These are phyloP conservation scores for Hanleya hanleyi DNA, from an alignment of 2,888 invertebrate genomes.

Conservation along the genomic window DNA sequence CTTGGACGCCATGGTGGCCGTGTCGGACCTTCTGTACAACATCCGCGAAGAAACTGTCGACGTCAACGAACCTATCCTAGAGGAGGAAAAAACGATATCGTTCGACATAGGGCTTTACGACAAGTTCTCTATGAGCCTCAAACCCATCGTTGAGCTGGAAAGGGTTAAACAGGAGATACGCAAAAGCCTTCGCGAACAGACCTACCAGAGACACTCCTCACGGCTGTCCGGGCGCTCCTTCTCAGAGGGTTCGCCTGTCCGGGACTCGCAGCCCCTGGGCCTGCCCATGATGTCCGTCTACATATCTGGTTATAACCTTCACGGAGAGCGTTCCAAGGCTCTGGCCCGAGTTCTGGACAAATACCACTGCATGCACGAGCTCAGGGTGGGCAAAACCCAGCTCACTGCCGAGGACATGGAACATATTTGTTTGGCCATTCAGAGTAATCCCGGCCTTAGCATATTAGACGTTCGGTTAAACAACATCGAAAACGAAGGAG, in stretches of 20 bases:
- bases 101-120: constrained; percentile 66
- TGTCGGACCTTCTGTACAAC: constrained; percentile 59
- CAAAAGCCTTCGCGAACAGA: constrained; percentile 44
- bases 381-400: constrained; percentile 67
- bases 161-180: constrained; percentile 47
- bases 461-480: constrained; percentile 67
- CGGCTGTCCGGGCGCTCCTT: constrained; percentile 53
- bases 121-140: constrained; percentile 54
- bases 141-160: constrained; percentile 63
- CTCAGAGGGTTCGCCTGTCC: constrained; percentile 18
- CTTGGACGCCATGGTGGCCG: constrained; percentile 59
- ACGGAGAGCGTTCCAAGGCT: constrained; percentile 50
- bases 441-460: constrained; percentile 49
- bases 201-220: constrained; percentile 50
- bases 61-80: constrained; percentile 47
- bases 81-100: constrained; percentile 61
- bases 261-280: constrained; percentile 49
- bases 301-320: constrained; percentile 62
- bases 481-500: constrained; percentile 59
- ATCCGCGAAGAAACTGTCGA: constrained; percentile 37
- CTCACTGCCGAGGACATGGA: constrained; percentile 56
- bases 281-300: constrained; percentile 65
- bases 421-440: constrained; percentile 49
- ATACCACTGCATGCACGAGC: constrained; percentile 63
- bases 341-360: constrained; percentile 53